Evolutionary conservation across 1,140 invertebrate species (phyloP), one percentile per base, ranked within the genome.

Genomic region (Drosophila malerkotliana): DNA sequence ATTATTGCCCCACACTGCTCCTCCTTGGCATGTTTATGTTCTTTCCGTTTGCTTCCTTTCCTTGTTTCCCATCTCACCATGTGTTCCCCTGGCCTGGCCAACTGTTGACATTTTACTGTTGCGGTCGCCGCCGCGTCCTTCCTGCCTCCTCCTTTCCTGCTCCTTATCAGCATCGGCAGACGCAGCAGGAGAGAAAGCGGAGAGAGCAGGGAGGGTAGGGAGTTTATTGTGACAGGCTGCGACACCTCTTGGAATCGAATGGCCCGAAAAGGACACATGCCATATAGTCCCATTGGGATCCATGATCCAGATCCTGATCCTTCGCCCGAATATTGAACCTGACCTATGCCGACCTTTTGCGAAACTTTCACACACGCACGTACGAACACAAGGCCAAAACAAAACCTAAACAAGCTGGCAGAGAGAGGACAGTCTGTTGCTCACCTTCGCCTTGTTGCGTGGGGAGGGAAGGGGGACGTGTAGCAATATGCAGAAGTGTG

Each of bases 161-260:
- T 30, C 45, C 47, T 80, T 77, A 69, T 81, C 74, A 63, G 66
- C 55, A 62, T 72, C 56, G 48, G 54, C 55, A 47, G 10, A 21
- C 9, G 37, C 56, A 69, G 44, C 58, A 48, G 47, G 37, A 60
- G 0, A 52, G 48, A 54, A 59, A 59, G 41, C 7, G 34, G 7
- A 49, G 28, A 34, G 8, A n/a, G 52, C 18, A 15, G 32, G 37
- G 48, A 45, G 69, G 73, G 56, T 51, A 74, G 60, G 49, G 59
- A 69, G 69, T 47, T 51, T 87, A 72, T 87, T 87, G 83, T 87
- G 82, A 87, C 82, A 85, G 64, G 79, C 69, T 79, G 59, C 74
- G 81, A 77, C 71, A 72, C 52, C 34, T 60, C 67, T 71, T 57
- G 47, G 34, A 45, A 55, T 57, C 41, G 41, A 30, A 37, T 56